Conservation (phyloP, 2,113 vertebrate species). For the Coregonus clupeaformis region DNA sequence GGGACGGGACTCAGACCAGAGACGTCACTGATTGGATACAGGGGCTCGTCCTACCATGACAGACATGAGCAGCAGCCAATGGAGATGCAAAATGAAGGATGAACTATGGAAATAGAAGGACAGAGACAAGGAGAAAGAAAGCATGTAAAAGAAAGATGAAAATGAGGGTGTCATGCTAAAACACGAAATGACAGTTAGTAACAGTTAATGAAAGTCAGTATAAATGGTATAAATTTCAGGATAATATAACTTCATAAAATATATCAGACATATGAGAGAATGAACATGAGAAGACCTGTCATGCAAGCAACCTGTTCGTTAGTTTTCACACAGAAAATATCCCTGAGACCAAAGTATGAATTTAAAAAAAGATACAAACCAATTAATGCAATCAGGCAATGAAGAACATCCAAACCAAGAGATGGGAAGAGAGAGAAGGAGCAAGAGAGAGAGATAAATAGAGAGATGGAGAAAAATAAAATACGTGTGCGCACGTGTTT, state of each 20-base stretch:
- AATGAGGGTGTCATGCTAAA: constrained; percentile 52
- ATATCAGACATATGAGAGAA: constrained; percentile 5
- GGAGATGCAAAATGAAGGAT: constrained; percentile 56
- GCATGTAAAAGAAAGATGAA: constrained; percentile 11
- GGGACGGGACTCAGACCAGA: constrained; percentile 76
- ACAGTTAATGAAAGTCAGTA: constrained; percentile 35
- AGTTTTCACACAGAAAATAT: no score
- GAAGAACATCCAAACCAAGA: constrained; percentile 9
- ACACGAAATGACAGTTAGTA: not conserved
- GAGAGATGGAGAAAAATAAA: no score
- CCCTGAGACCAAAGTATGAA: no score
- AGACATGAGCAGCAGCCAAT: constrained; percentile 78
- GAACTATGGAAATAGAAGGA: constrained; percentile 11
- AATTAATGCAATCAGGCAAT: constrained; percentile 26
- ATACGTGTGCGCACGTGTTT: constrained; percentile 42
- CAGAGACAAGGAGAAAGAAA: constrained; percentile 14
- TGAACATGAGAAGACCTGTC: constrained; percentile 24
- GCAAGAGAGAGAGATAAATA: no score
- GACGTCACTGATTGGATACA: constrained; percentile 86
- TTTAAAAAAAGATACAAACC: constrained; percentile 35
- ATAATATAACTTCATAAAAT: constrained; percentile 69
- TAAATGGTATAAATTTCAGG: constrained; percentile 5
- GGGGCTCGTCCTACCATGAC: constrained; percentile 87
- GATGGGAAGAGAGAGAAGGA: no score
- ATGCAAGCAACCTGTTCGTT: no score